Evolutionary conservation across 2,113 vertebrate genomes (phyloP).

Genomic region (Phyllostomus hastatus): DNA sequence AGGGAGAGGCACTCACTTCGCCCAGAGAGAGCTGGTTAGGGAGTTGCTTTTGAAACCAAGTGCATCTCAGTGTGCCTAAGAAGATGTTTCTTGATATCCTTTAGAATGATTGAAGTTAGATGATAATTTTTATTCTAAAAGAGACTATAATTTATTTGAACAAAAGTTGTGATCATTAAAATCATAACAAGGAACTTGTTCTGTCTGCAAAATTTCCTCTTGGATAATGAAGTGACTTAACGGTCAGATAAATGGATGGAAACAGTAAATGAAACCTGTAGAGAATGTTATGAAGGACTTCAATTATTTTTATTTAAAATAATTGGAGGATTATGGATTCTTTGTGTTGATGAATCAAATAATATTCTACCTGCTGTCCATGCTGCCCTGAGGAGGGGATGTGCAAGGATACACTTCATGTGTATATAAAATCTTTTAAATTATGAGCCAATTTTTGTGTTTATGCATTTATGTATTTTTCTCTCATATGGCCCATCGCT

Average conservation of each 20-base stretch:
- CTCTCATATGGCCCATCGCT: neutral
- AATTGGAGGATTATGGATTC: neutral
- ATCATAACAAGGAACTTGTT: neutral
- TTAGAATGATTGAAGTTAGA: neutral
- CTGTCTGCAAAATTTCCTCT: neutral
- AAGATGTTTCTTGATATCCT: neutral
- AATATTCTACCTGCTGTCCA: neutral
- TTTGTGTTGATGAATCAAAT: neutral
- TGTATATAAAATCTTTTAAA: neutral
- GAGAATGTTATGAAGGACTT: neutral
- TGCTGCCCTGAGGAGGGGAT: neutral
- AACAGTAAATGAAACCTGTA: neutral
- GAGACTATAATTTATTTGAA: neutral
- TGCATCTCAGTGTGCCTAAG: neutral
- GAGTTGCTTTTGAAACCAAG: neutral
- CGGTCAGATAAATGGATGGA: neutral
- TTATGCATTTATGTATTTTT: neutral
- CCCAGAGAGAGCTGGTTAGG: neutral
- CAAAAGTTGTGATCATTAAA: neutral
- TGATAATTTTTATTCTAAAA: slow-evolving; percentile 24
- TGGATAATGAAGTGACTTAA: neutral
- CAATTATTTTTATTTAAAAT: neutral
- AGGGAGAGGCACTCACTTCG: neutral
- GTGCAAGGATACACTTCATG: neutral
- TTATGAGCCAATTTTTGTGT: neutral